phyloP scores from a whole-genome alignment of 2,797 vertebrate genomes.

The Alectoris magna region DNA sequence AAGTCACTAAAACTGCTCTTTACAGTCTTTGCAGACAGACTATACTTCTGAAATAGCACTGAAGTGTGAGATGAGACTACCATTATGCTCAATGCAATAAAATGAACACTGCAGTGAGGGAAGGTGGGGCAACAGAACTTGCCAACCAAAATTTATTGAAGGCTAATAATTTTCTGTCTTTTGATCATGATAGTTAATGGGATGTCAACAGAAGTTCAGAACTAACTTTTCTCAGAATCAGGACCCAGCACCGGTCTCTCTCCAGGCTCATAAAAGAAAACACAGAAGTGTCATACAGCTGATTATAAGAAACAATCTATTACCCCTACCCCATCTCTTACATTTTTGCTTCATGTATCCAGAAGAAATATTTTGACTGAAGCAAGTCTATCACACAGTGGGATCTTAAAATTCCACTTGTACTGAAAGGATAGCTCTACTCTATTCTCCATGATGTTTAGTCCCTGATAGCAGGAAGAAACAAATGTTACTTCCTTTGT shows the following conservation, averaged over 20 bases:
- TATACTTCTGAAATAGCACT: neutral
- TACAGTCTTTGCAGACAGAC: neutral
- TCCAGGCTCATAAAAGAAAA: neutral
- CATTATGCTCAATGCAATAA: neutral
- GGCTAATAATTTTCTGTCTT: neutral
- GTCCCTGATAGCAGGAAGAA: neutral
- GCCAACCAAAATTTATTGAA: neutral
- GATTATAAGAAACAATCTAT: neutral
- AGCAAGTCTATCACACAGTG: neutral
- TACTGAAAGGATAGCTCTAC: neutral
- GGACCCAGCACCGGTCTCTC: neutral
- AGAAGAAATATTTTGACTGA: neutral
- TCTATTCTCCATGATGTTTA: neutral
- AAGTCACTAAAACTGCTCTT: neutral
- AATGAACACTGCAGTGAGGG: neutral
- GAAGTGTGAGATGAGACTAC: neutral
- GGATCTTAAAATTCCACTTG: neutral
- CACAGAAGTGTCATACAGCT: neutral
- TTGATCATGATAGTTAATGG: neutral
- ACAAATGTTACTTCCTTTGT: neutral
- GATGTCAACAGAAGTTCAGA: neutral
- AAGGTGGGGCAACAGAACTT: neutral
- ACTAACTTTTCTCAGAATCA: neutral
- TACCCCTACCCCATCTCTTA: neutral
- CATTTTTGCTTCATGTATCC: neutral